Evolutionary conservation across 2,797 vertebrate species (phyloP).

Genomic region (Serranus cabrilla): DNA sequence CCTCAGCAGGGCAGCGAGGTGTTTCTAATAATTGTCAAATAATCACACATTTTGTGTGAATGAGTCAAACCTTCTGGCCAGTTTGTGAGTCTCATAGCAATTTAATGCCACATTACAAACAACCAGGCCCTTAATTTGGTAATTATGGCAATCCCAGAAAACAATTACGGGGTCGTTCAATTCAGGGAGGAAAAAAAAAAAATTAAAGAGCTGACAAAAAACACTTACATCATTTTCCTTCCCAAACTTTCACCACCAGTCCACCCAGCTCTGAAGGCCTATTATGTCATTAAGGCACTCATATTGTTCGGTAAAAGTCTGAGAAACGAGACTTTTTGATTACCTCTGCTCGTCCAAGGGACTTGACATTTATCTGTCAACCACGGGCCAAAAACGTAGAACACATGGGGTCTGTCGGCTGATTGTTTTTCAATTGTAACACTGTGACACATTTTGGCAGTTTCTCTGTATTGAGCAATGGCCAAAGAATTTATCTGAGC

Average conservation of each 20-base stretch:
- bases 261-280: conserved; percentile 75
- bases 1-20: conserved; percentile 27
- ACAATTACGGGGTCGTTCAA: conserved; percentile 67
- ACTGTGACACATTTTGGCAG: conserved; percentile 81
- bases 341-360: conserved; percentile 72
- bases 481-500: conserved; percentile 75
- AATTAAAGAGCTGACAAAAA: conserved; percentile 71
- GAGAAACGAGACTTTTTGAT: conserved; percentile 70
- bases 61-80: conserved; percentile 50
- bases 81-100: conserved; percentile 52
- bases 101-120: conserved; percentile 74
- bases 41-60: conserved; percentile 43
- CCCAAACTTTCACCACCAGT: conserved; percentile 69
- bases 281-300: conserved; percentile 78
- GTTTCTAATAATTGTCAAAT: conserved; percentile 48
- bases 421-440: conserved; percentile 73
- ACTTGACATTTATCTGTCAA: conserved; percentile 79
- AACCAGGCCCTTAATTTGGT: conserved; percentile 69
- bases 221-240: conserved; percentile 78
- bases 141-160: conserved; percentile 73
- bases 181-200: conserved; percentile 59
- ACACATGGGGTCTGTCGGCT: conserved; percentile 65
- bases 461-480: conserved; percentile 69
- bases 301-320: conserved; percentile 64
- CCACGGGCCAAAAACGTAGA: conserved; percentile 67